Conservation (phyloP, 2,888 invertebrate genomes). For the Scaptomyza parva region DNA sequence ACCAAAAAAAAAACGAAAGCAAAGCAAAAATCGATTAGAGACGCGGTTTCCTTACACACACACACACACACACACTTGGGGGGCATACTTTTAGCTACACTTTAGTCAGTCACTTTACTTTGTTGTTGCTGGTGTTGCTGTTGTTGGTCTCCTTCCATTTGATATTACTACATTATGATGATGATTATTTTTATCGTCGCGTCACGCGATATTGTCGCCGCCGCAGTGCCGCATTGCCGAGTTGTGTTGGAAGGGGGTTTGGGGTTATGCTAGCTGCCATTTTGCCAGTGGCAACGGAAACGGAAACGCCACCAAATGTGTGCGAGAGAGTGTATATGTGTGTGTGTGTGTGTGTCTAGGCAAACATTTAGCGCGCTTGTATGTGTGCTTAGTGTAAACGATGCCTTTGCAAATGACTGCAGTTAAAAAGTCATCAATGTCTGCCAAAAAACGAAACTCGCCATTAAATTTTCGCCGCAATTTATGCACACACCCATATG, state of each 20-base stretch:
- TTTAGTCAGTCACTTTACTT: slow-evolving; percentile 38
- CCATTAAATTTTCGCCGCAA: slow-evolving; percentile 74
- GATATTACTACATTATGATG: slow-evolving; percentile 67
- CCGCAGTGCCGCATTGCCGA: slow-evolving; percentile 53
- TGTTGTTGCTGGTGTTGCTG: neutral
- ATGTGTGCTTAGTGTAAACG: slow-evolving; percentile 43
- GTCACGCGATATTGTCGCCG: slow-evolving; percentile 81
- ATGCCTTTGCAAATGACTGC: slow-evolving; percentile 79
- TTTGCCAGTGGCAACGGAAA: slow-evolving; percentile 60
- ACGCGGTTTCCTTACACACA: slow-evolving; percentile 5
- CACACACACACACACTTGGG: slow-evolving; percentile 22
- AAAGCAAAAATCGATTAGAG: slow-evolving; percentile 78
- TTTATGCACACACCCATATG: slow-evolving; percentile 43
- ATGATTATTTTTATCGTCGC: slow-evolving; percentile 72
- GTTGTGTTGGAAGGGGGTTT: neutral
- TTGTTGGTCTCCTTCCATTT: slow-evolving; percentile 24
- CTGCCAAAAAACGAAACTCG: slow-evolving; percentile 73
- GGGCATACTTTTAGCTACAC: slow-evolving; percentile 43
- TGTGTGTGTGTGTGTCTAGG: slow-evolving; percentile 35
- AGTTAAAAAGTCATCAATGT: slow-evolving; percentile 84
- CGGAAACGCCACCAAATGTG: slow-evolving; percentile 64
- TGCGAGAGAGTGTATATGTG: slow-evolving; percentile 6
- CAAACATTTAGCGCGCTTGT: slow-evolving; percentile 40
- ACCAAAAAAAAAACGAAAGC: slow-evolving; percentile 5
- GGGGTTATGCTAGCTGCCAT: slow-evolving; percentile 25